Evolutionary conservation across 2,888 invertebrate species (phyloP).

Genomic region (Lysandra coridon): DNA sequence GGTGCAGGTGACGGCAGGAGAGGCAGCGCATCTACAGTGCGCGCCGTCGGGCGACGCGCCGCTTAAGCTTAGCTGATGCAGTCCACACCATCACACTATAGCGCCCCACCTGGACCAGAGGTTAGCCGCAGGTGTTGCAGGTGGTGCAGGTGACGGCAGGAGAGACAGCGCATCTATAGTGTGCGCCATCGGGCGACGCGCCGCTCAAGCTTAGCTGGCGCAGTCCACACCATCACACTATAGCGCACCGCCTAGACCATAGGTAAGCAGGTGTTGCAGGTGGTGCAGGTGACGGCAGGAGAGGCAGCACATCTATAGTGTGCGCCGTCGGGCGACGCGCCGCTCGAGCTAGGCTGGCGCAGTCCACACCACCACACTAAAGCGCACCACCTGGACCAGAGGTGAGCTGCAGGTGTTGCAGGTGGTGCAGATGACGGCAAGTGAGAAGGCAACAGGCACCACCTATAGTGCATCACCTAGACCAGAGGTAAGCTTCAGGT

Average conservation of each 20-base stretch:
- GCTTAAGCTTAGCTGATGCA: no score
- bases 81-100: no score
- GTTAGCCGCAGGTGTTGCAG: no score
- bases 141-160: slow-evolving; percentile 89
- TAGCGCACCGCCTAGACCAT: slow-evolving; percentile 86
- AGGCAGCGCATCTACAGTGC: no score
- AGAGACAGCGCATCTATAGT: slow-evolving; percentile 90
- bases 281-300: slow-evolving; percentile 87
- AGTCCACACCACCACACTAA: slow-evolving; percentile 85
- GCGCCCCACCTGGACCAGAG: no score
- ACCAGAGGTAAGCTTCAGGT: slow-evolving; percentile 83
- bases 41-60: no score
- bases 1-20: no score
- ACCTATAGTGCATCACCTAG: slow-evolving; percentile 84
- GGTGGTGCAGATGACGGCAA: slow-evolving; percentile 86
- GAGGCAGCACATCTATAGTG: slow-evolving; percentile 92
- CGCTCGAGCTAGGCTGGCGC: slow-evolving; percentile 92
- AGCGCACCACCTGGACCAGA: slow-evolving; percentile 85
- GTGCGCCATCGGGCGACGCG: slow-evolving; percentile 92
- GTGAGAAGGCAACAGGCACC: slow-evolving; percentile 71
- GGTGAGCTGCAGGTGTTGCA: slow-evolving; percentile 56
- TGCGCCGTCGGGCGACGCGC: slow-evolving; percentile 92
- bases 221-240: slow-evolving; percentile 84
- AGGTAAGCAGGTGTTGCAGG: slow-evolving; percentile 86
- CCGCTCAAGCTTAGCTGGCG: slow-evolving; percentile 93